A percentile compares a stretch with the other conserved stretches of the same genome.
phyloP scores from a whole-genome alignment of 2,888 invertebrate species.

The Sesia bembeciformis region DNA sequence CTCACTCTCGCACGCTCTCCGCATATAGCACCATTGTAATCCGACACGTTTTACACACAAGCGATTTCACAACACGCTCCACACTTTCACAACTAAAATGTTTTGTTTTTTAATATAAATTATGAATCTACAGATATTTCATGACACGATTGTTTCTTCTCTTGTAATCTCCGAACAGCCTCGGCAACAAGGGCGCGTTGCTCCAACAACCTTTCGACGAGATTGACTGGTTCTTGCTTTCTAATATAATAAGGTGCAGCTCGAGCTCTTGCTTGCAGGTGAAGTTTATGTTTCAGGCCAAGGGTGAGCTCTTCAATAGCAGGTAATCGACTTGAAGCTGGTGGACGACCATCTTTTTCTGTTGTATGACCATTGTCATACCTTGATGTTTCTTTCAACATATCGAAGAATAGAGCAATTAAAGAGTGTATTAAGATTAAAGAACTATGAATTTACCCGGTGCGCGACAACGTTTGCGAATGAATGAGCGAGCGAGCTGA shows the following conservation, averaged over 20 bases:
- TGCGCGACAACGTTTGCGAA: constrained; percentile 64
- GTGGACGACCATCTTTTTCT: constrained; percentile 45
- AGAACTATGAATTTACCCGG: constrained; percentile 39
- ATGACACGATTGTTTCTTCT: constrained; percentile 66
- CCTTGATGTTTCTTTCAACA: constrained; percentile 66
- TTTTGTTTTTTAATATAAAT: constrained; percentile 57
- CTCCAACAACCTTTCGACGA: constrained; percentile 62
- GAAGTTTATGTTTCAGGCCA: constrained; percentile 69
- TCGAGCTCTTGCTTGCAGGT: constrained; percentile 66
- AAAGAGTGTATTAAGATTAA: constrained; percentile 1
- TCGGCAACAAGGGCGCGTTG: constrained; percentile 70
- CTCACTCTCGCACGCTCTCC: constrained; percentile 65
- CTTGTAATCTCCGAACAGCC: constrained; percentile 67
- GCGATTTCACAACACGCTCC: constrained; percentile 72
- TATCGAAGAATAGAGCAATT: constrained; percentile 26
- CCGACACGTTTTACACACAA: constrained; percentile 72
- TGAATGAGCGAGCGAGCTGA: constrained; percentile 68
- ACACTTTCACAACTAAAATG: constrained; percentile 73
- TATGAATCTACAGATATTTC: constrained; percentile 70
- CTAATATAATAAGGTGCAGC: constrained; percentile 70
- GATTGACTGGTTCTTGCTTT: constrained; percentile 71
- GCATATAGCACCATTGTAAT: constrained; percentile 75
- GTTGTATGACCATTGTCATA: constrained; percentile 44
- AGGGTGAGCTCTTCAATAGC: constrained; percentile 65
- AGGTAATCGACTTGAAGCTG: constrained; percentile 54